phyloP scores from a whole-genome alignment of 2,113 vertebrate genomes.

The Lamprotornis superbus region DNA sequence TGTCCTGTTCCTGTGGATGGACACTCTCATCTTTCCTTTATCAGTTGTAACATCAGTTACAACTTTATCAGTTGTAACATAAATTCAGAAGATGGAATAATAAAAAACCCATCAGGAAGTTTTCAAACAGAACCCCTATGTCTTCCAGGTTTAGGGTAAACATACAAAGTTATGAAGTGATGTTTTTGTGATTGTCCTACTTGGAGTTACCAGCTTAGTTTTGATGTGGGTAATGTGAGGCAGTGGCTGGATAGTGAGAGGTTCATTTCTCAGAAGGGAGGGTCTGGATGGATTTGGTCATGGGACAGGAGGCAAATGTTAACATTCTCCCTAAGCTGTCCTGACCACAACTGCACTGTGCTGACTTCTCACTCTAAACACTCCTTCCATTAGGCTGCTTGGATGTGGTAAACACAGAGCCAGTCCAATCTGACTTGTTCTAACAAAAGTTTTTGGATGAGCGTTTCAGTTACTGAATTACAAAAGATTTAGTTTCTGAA shows the following conservation, averaged over 20 bases:
- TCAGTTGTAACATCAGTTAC: not conserved
- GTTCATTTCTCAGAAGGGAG: not conserved
- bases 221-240: fast-evolving
- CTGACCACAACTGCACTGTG: not conserved
- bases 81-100: not conserved
- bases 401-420: not conserved
- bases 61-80: not conserved
- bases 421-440: not conserved
- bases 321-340: not conserved
- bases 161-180: not conserved
- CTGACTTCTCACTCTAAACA: not conserved
- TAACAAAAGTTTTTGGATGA: not conserved
- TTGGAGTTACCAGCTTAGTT: not conserved
- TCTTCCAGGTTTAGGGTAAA: not conserved
- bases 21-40: not conserved
- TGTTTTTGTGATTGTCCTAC: not conserved
- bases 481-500: conserved; percentile 5
- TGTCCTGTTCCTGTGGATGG: not conserved
- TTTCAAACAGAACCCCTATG: not conserved
- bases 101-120: not conserved
- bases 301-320: not conserved
- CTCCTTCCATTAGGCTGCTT: not conserved
- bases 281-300: not conserved
- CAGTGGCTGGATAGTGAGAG: not conserved
- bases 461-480: not conserved